Evolutionary conservation across 2,888 invertebrate species (phyloP).

Genomic region (Thereva unica): DNA sequence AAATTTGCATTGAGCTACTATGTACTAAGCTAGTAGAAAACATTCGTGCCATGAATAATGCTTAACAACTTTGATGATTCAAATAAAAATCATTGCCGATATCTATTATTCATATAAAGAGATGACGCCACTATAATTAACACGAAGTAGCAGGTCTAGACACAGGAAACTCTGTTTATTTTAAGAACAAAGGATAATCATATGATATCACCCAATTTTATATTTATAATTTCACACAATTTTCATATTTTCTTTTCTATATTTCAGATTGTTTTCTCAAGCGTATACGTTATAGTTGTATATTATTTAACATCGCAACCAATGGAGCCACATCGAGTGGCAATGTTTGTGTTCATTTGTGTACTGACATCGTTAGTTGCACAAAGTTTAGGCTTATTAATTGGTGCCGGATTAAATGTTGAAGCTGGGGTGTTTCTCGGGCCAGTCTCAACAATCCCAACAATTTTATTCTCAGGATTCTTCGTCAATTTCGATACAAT

Average conservation of each 20-base stretch:
- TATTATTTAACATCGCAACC: slow-evolving; percentile 97
- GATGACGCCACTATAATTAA: too few species aligned
- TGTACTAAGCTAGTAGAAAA: too few species aligned
- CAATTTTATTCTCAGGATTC: slow-evolving; percentile 91
- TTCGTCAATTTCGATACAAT: slow-evolving; percentile 92
- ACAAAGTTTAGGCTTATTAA: slow-evolving; percentile 88
- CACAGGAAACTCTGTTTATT: too few species aligned
- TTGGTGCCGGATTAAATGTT: slow-evolving; percentile 89
- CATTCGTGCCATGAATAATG: too few species aligned
- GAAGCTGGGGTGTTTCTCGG: slow-evolving; percentile 80
- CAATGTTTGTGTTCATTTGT: slow-evolving; percentile 57
- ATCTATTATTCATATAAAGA: too few species aligned
- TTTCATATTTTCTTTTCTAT: slow-evolving; percentile 22
- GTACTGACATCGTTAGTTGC: slow-evolving; percentile 89
- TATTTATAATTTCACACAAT: slow-evolving; percentile 12
- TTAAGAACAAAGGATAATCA: too few species aligned
- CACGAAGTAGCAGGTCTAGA: too few species aligned
- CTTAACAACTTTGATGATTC: too few species aligned
- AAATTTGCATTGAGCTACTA: too few species aligned
- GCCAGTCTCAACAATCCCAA: slow-evolving; percentile 88
- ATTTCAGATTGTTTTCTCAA: slow-evolving; percentile 80
- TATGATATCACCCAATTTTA: neutral
- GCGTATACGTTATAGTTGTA: slow-evolving; percentile 85
- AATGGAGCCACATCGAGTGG: slow-evolving; percentile 76
- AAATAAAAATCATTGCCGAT: too few species aligned